Conservation (phyloP, 2,113 vertebrate genomes). For the Mesitornis unicolor region DNA sequence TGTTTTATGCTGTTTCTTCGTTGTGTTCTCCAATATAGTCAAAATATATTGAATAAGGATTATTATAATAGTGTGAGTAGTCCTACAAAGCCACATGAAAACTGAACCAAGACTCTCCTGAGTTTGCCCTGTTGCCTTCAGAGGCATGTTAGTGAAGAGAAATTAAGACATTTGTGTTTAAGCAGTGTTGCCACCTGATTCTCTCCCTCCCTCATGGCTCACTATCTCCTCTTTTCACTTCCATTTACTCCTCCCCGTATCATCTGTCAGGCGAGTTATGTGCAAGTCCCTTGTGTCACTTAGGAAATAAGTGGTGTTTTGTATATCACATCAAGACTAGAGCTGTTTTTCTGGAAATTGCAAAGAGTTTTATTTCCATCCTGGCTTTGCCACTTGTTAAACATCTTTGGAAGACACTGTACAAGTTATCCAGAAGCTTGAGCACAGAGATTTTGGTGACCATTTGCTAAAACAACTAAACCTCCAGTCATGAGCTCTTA, state of each 20-base stretch:
- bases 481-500: background rate
- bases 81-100: background rate
- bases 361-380: background rate
- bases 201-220: background rate
- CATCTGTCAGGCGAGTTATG: background rate
- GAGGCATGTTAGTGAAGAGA: background rate
- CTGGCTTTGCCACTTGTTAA: fast-evolving
- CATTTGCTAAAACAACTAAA: background rate
- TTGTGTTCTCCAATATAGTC: background rate
- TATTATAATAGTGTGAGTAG: background rate
- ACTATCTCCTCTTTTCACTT: background rate
- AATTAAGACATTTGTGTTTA: background rate
- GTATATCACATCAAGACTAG: background rate
- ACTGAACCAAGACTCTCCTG: background rate
- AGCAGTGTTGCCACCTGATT: background rate
- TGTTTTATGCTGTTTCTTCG: background rate
- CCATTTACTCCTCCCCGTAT: background rate
- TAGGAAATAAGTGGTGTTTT: background rate
- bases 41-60: background rate
- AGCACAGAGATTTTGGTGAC: background rate
- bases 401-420: background rate
- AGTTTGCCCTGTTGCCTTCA: background rate
- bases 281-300: background rate
- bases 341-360: background rate
- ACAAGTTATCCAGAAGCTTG: background rate